phyloP scores from a whole-genome alignment of 2,888 invertebrate genomes.

The Pomacea canaliculata region DNA sequence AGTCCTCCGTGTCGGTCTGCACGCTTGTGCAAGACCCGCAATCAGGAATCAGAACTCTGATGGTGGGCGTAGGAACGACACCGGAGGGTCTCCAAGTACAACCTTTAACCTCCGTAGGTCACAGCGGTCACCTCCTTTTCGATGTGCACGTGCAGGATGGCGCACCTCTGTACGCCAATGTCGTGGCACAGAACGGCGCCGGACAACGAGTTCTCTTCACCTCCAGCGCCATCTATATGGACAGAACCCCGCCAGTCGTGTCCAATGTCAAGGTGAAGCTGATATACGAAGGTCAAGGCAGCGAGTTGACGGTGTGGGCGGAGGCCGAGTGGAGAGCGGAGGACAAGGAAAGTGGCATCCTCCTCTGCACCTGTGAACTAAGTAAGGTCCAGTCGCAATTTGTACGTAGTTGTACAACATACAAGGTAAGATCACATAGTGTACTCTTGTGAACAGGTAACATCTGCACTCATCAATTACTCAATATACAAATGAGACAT shows the following conservation, averaged over 20 bases:
- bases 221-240: conserved; percentile 33
- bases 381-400: background rate
- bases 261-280: conserved; percentile 3
- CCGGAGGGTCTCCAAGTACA: conserved; percentile 36
- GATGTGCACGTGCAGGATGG: conserved; percentile 34
- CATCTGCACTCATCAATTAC: too few relatives aligned
- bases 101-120: conserved; percentile 24
- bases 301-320: conserved; percentile 4
- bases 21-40: conserved; percentile 29
- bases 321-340: conserved; percentile 14
- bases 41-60: conserved; percentile 26
- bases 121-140: conserved; percentile 26
- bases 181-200: conserved; percentile 41
- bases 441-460: too few relatives aligned
- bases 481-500: too few relatives aligned
- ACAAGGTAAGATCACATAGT: too few relatives aligned
- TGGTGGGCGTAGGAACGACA: conserved; percentile 39
- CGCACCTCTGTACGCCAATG: conserved; percentile 36
- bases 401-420: too few relatives aligned
- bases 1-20: conserved; percentile 20
- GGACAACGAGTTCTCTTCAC: conserved; percentile 35
- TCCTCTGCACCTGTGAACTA: background rate
- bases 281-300: conserved; percentile 19
- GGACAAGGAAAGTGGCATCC: conserved; percentile 13
- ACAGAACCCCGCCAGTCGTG: conserved; percentile 41